Base-by-base conservation (phyloP, 2,888 invertebrate species). In the Coenonympha glycerion region DNA sequence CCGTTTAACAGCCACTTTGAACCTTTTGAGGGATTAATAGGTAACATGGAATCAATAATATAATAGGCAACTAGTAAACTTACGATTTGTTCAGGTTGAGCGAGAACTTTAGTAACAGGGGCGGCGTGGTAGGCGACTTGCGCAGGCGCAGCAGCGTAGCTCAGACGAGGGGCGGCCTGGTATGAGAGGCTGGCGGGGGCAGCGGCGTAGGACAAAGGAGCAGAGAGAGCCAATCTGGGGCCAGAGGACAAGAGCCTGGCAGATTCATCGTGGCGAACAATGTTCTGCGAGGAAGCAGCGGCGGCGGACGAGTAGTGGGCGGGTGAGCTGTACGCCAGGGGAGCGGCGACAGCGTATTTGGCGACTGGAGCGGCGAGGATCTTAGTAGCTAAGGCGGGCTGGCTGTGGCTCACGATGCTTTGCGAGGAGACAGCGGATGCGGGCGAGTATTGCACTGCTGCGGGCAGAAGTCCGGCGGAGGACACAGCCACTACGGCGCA, bases 381-480 rank as follows among this genome's bases (percentile, higher is more conserved):
- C 11, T 71, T 67, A n/a, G 68, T 61, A 19, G 53, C 58, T 11
- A 75, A 15, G 3, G 64, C 52, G 5, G 49, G 72, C 70, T 66
- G 73, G 68, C 75, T 77, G 59, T 71, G 73, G 47, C 78, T 72
- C 22, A 77, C 68, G 58, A 77, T 73, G 63, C 65, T 77, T 54
- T 76, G 76, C 3, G 76, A 76, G 34, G 78, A 78, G n/a, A 77
- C 73, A 3, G 73, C 74, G 1, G 66, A 62, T 8, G 74, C 74
- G 3, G 69, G 59, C 9, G 71, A 73, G 63, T 76, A 72, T 59
- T 79, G 77, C 70, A 47, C 88, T 50, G 56, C 82, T 52, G 56
- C 82, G 8, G 71, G 57, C 54, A 74, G 53, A n/a, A 69, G 62
- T 66, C 73, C 37, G 57, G 73, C 58, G 63, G 69, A 49, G 53